Percentiles rank a stretch among this genome's conserved stretches.
Evolutionary conservation across 2,888 invertebrate genomes (phyloP).

Genomic region (Tetropium fuscum): DNA sequence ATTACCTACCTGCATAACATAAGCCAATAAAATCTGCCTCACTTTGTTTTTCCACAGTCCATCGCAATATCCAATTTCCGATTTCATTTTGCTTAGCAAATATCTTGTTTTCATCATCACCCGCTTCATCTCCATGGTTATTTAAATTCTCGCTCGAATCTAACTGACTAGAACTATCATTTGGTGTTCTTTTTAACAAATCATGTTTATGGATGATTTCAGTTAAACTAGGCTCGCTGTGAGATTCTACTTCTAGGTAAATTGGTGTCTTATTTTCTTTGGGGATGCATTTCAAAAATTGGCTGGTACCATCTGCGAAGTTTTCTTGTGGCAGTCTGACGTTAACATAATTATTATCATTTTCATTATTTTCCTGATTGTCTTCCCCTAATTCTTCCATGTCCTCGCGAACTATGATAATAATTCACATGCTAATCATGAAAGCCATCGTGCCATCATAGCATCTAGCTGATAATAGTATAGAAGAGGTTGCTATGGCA

Average conservation of each 20-base stretch:
- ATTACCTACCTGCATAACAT: slow-evolving; percentile 69
- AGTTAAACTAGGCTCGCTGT: slow-evolving; percentile 4
- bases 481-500: slow-evolving; percentile 60
- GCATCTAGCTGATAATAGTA: no score
- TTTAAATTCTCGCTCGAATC: no score
- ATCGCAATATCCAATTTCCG: slow-evolving; percentile 63
- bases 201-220: slow-evolving; percentile 32
- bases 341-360: slow-evolving; percentile 37
- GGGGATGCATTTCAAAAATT: slow-evolving; percentile 54
- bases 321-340: slow-evolving; percentile 34
- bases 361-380: slow-evolving; percentile 36
- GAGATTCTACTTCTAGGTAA: slow-evolving; percentile 23
- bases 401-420: slow-evolving; percentile 11
- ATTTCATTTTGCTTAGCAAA: slow-evolving; percentile 66
- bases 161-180: slow-evolving; percentile 28
- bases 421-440: slow-evolving; percentile 33
- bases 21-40: slow-evolving; percentile 71
- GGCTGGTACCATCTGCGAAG: slow-evolving; percentile 45
- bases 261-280: slow-evolving; percentile 46
- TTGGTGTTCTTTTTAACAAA: slow-evolving; percentile 49
- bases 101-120: slow-evolving; percentile 49
- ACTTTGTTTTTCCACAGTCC: slow-evolving; percentile 64
- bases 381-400: slow-evolving; percentile 38
- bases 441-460: slow-evolving; percentile 31
- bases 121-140: slow-evolving; percentile 16